Evolutionary conservation across 2,113 vertebrate species (phyloP), one percentile per base, ranked within the genome.

Genomic region (Zosterops lateralis): DNA sequence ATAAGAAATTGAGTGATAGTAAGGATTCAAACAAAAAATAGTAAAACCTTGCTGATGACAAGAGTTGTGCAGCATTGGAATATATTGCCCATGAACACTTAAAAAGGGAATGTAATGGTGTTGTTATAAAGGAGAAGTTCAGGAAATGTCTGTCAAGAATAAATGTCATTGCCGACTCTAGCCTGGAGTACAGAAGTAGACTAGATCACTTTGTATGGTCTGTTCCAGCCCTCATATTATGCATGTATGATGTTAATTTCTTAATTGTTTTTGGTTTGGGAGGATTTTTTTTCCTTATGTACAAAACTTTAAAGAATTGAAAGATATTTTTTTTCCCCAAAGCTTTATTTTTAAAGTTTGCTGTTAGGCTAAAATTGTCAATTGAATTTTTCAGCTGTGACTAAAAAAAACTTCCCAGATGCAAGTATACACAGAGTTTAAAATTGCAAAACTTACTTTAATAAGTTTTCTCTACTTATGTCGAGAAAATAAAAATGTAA

Each of bases 321-420:
- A 67, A 9, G 34, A 11, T 1, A 11, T 1, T 22, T 42, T 29
- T 29, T n/a, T 12, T n/a, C 1, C 40, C 20, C 7, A 12, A 68
- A 68, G 10, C 9, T 85, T 58, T 72, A 34, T 44, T 74, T 78
- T 67, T 64, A 53, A 87, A 64, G 10, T n/a, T 87, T 93, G 31
- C 54, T 56, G 6, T 8, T 36, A 73, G 42, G 12, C 38, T 85
- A 58, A 91, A 94, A 70, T 48, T 58, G 20, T 73, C 50, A 90
- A 17, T 7, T 61, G 47, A 68, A 86, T 83, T 79, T 26, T 76
- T 93, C 58, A 85, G 36, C 36, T 66, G 45, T 38, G 75, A 79
- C 12, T 82, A 75, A 84, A 91, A 78, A 61, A 20, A 82, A 32
- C 25, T 72, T 56, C 5, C 25, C 19, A 72, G 32, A 68, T 76